Evolutionary conservation across 2,113 vertebrate species (phyloP), one percentile per base, ranked within the genome.

Genomic region (Seriola dumerili): DNA sequence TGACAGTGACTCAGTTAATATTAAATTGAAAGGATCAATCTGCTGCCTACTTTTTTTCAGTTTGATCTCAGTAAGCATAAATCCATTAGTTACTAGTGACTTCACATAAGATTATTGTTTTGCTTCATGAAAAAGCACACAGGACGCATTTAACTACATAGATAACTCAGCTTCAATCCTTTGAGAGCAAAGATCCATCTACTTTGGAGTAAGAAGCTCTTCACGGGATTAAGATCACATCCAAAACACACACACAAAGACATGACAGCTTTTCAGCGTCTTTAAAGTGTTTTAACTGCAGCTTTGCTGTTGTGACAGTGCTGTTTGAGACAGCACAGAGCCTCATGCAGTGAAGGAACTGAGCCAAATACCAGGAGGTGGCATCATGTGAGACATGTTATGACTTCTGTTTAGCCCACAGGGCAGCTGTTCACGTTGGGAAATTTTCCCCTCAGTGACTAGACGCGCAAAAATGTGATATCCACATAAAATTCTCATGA

Each of bases 361-460:
- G 17, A 52, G 1, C 72, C 50, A 75, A 74, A 77, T 63, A 76
- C 40, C 76, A 57, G 71, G 72, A 73, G 73, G 76, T 13, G 67
- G 46, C 79, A 76, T 87, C 84, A 71, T 86, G 80, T 66, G 42
- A 85, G 67, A 42, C 61, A 19, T 70, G 44, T 76, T 36, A 44
- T 0, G 54, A 78, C 73, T 83, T 65, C 65, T 69, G 69, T 69
- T 67, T 0, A 3, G 14, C 57, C 40, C 34, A 46, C 19, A 50
- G 65, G 50, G 66, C 74, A 67, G 66, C 82, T 81, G 75, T 7
- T 72, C 17, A 13, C 10, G 40, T n/a, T 12, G 58, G 32, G 55
- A 73, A 46, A n/a, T 17, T 63, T 46, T 71, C 19, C n/a, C 11
- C 21, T 70, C 38, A 8, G 29, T 23, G 42, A 75, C 9, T 44